Base-by-base conservation (phyloP, 2,888 invertebrate genomes). In the Polydrusus pterygomalis region DNA sequence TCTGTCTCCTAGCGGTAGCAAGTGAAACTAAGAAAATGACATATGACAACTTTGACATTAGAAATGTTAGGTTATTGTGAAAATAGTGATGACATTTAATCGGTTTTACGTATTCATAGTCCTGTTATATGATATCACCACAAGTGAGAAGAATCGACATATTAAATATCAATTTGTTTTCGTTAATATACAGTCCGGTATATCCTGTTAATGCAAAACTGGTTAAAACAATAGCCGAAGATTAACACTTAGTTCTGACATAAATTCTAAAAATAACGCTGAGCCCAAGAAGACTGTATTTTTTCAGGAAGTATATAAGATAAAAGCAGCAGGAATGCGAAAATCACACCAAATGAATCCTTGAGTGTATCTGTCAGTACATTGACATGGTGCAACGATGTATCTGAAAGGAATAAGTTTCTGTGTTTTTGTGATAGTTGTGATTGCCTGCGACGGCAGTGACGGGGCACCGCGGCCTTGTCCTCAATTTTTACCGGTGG, bases 181-280 rank as follows among this genome's bases (percentile, higher is more conserved):
- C 43, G 1, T 38, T 30, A n/a, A n/a, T n/a, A 0, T 20, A 1
- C 51, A 15, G 0, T 34, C 13, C 64, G 69, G 40, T 56, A 74
- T 69, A 74, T 47, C 69, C 69, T 69, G 45, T 74, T 74, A 71
- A 63, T 18, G 0, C 38, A 63, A 63, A 69, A 38, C 43, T 30
- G 60, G 58, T 43, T 34, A 58, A 58, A 38, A 38, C 58, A 34
- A 40, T 63, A 45, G 25, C 60, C 43, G 30, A 20, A 38, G 54
- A 30, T 11, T 40, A 17, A 9, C n/a, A 18, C 68, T 5, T 20
- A 38, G 34, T 51, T 69, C 70, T 77, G 77, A 77, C 74, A 77
- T 74, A 77, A 77, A 71, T 15, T 74, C 77, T 77, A 77, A 74
- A 77, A 77, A 77, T 77, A 77, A 63, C 51, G 51, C 77, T 74